phyloP scores from a whole-genome alignment of 1,140 invertebrate species.

The Drosophila nasuta region DNA sequence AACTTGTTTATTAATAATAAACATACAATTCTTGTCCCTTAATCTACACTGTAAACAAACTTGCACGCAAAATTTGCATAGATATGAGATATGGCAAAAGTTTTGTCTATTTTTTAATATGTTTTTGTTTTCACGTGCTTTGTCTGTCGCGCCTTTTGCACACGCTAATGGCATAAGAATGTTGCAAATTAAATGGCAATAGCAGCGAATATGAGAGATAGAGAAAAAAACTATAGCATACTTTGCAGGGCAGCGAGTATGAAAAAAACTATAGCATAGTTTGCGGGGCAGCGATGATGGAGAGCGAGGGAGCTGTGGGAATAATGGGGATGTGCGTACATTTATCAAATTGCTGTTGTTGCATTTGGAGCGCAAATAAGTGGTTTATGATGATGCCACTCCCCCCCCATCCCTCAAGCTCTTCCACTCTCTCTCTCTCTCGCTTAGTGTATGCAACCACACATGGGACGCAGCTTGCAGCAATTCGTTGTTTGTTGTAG shows the following conservation, averaged over 20 bases:
- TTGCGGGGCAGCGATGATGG: constrained; percentile 22
- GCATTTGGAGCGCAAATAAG: constrained; percentile 82
- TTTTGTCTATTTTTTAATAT: too few relatives aligned
- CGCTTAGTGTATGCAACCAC: not conserved
- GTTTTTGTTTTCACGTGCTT: too few relatives aligned
- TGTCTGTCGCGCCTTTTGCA: not conserved
- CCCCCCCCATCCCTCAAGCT: too few relatives aligned
- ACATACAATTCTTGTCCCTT: too few relatives aligned
- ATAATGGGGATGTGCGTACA: constrained; percentile 27
- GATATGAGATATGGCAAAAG: too few relatives aligned
- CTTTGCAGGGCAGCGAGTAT: constrained; percentile 29
- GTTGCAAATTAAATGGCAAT: constrained; percentile 25
- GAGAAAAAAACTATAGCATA: constrained; percentile 32
- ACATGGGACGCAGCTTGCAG: constrained; percentile 24
- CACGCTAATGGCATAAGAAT: not conserved
- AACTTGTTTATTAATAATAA: too few relatives aligned
- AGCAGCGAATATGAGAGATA: not conserved
- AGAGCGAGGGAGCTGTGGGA: not conserved
- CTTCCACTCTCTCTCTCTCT: not conserved
- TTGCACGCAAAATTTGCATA: too few relatives aligned
- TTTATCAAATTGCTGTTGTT: constrained; percentile 80
- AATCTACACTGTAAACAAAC: too few relatives aligned
- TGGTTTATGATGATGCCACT: constrained; percentile 77
- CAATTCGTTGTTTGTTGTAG: constrained; percentile 40
- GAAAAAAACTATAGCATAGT: constrained; percentile 39